Percentiles rank a stretch among this genome's conserved stretches.
phyloP scores from a whole-genome alignment of 1,140 invertebrate genomes.

The Babylonia areolata region DNA sequence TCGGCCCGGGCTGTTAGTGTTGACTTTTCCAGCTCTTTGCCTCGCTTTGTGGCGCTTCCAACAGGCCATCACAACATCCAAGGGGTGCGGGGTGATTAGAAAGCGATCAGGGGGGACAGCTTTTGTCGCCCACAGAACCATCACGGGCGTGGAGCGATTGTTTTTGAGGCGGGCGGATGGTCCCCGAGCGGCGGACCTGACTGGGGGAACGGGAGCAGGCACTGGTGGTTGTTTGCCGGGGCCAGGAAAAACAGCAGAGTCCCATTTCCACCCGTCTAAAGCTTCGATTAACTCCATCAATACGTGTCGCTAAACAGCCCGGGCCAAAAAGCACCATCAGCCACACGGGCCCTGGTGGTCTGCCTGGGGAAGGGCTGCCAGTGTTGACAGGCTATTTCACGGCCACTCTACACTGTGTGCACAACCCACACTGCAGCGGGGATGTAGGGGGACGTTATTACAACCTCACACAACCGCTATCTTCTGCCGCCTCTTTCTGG shows the following conservation, averaged over 20 bases:
- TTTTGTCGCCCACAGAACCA: not conserved
- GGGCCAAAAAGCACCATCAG: constrained; percentile 1
- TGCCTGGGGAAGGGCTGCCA: not conserved
- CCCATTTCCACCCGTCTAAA: constrained; percentile 1
- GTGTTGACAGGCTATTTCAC: not conserved
- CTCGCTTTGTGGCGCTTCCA: constrained; percentile 8
- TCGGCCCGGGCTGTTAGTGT: not conserved
- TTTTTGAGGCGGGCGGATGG: constrained; percentile 1
- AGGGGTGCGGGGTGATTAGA: constrained; percentile 20
- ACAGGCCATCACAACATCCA: not conserved
- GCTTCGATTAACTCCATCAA: constrained; percentile 23
- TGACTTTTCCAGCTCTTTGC: constrained; percentile 17
- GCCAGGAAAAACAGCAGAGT: not conserved
- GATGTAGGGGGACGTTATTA: too few relatives aligned
- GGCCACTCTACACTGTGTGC: not conserved
- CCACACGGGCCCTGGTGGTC: not conserved
- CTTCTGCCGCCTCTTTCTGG: too few relatives aligned
- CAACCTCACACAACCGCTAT: too few relatives aligned
- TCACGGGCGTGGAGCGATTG: not conserved
- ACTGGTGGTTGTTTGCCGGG: not conserved
- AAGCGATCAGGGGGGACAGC: constrained; percentile 6
- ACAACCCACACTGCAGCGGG: too few relatives aligned
- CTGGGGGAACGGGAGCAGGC: not conserved
- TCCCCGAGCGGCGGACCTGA: not conserved
- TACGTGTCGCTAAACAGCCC: not conserved